Evolutionary conservation across 1,140 invertebrate genomes (phyloP), one percentile per base, ranked within the genome.

Genomic region (Drosophila eugracilis): DNA sequence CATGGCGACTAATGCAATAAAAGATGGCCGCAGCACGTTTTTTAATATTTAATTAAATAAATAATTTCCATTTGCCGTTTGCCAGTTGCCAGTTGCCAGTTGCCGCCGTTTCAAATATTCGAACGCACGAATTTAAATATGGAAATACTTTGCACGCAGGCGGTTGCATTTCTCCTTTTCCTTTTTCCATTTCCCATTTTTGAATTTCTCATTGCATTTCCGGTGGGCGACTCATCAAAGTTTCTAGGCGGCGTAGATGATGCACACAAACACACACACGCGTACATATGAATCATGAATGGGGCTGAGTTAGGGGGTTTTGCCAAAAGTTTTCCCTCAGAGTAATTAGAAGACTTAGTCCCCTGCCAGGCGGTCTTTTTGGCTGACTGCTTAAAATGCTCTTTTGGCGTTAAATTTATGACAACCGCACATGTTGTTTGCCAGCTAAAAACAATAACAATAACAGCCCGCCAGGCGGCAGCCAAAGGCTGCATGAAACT

Each of bases 331-430:
- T 72, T 72, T 57, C 53, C 72, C 37, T 65, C 50, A 41, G 76
- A 83, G 80, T 84, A 85, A 84, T 84, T 84, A 79, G 80, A 84
- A 78, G 80, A 69, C 80, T 86, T 70, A 86, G 62, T 72, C 42
- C 49, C 45, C 36, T 32, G 70, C 39, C 69, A 37, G 42, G 58
- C 34, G 54, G 42, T 39, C 72, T 55, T 52, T 26, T 52, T 26
- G 73, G 60, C 59, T 45, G 66, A 53, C 63, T 81, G 78, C 72
- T 79, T 78, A 80, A 85, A 80, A 86, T 85, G 67, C 81, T 77
- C 72, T 74, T 85, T 86, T 81, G 73, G 62, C 73, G 75, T 85
- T 76, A 85, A 80, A 85, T 85, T 85, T 85, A 85, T 84, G 79
- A 84, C 75, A 85, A 79, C 80, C 80, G 80, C 80, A 84, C 80